Evolutionary conservation across 2,888 invertebrate species (phyloP).

Genomic region (Pegoplata infirma): DNA sequence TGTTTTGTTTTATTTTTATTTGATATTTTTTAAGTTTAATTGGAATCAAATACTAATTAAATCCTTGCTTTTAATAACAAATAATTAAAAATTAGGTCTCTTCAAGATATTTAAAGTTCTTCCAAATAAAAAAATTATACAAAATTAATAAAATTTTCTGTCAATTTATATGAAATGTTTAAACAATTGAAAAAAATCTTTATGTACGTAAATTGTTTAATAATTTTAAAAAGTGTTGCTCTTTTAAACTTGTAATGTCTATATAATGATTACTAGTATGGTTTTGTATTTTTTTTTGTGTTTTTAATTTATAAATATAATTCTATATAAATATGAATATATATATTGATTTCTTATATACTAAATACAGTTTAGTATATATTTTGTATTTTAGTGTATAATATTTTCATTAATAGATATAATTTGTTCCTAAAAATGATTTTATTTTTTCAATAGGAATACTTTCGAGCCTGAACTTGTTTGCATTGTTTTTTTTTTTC

Average conservation of each 20-base stretch:
- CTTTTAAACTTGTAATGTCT: conserved; percentile 1
- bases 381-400: conserved; percentile 31
- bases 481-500: conserved; percentile 61
- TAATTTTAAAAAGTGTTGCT: too few species aligned
- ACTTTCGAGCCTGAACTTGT: conserved; percentile 67
- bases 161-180: too few species aligned
- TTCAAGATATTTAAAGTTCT: too few species aligned
- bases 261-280: background rate
- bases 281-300: background rate
- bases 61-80: too few species aligned
- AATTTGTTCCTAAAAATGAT: conserved; percentile 59
- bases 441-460: conserved; percentile 65
- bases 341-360: conserved; percentile 45
- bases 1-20: too few species aligned
- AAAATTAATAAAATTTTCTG: too few species aligned
- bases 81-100: too few species aligned
- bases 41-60: too few species aligned
- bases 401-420: conserved; percentile 48
- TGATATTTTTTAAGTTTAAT: too few species aligned
- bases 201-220: too few species aligned
- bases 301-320: conserved; percentile 42
- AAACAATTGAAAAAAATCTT: too few species aligned
- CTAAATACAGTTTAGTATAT: conserved; percentile 38
- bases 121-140: too few species aligned
- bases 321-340: conserved; percentile 54